These are phyloP conservation scores for Lampris incognitus DNA, from an alignment of 2,113 vertebrate genomes.

Conservation along the genomic window DNA sequence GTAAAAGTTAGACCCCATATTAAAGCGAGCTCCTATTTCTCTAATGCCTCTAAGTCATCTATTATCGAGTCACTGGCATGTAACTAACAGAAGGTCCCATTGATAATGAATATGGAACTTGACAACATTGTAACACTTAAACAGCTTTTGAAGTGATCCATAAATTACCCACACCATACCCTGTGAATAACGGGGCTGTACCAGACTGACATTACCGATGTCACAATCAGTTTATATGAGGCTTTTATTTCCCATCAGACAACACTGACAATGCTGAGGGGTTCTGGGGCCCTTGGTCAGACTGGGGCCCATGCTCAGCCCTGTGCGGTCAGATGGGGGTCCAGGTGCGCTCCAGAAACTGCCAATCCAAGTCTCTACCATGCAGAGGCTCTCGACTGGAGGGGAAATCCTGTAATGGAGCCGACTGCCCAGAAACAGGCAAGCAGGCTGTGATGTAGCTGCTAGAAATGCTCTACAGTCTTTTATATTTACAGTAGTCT, in stretches of 20 bases:
- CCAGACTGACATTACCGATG: background rate
- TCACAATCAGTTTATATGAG: background rate
- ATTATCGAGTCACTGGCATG: no score
- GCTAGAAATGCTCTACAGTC: background rate
- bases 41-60: no score
- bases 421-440: slow-evolving; percentile 84
- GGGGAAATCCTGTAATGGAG: slow-evolving; percentile 85
- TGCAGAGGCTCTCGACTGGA: slow-evolving; percentile 88
- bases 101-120: no score
- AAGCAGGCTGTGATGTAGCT: background rate
- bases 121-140: no score
- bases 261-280: slow-evolving; percentile 67
- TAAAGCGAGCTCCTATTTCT: no score
- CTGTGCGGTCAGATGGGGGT: slow-evolving; percentile 87
- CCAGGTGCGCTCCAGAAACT: slow-evolving; percentile 88
- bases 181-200: background rate
- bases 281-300: slow-evolving; percentile 89
- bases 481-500: background rate
- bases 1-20: no score
- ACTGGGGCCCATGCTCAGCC: slow-evolving; percentile 90
- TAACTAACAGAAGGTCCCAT: no score
- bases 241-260: slow-evolving; percentile 69
- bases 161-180: background rate
- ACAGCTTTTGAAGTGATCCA: no score
- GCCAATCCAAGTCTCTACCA: slow-evolving; percentile 78